Base-by-base conservation (phyloP, 2,888 invertebrate species). In the Cheilosia variabilis region DNA sequence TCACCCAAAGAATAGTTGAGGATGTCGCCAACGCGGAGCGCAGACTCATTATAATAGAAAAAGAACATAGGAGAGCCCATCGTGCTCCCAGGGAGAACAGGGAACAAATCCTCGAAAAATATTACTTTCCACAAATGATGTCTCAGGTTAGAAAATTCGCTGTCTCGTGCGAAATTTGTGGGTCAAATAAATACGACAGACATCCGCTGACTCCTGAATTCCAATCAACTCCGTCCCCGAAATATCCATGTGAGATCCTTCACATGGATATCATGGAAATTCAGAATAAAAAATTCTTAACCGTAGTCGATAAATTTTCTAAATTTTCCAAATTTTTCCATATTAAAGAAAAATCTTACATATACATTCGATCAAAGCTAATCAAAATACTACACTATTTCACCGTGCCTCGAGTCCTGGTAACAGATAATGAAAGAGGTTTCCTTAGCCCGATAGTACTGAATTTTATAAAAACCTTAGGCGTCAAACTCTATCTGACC, bases 21-120 rank as follows among this genome's bases (percentile, higher is more conserved):
- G 31, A 31, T 9, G 31, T 31, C 31, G 7, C 31, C 31, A 31
- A 31, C 2, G 31, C 71, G 17, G 65, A 78, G 5, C 52, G 58
- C 1, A 66, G 41, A 24, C 55, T 63, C 45, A 15, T 37, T 1
- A 79, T 68, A n/a, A 84, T 79, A 5, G 27, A 69, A 58, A 50
- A 52, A 0, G 72, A 76, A 47, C 75, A 77, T 10, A 60, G 17
- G 24, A 62, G 80, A 52, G 73, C 73, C 47, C 80, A 81, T 31
- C 34, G 62, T 2, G 31, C 34, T 19, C 45, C 45, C 6, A 22
- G 43, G 5, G 77, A 83, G 37, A 76, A 76, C 37, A 57, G 17
- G 15, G 52, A 57, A 3, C 65, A 80, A 45, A 68, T 79, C 15
- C 41, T 79, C 0, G 65, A 79, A 41, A 57, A 37, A 50, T 72